A percentile compares a stretch with the other conserved stretches of the same genome.
Evolutionary conservation across 2,888 invertebrate genomes (phyloP).

Genomic region (Saturnia pavonia): DNA sequence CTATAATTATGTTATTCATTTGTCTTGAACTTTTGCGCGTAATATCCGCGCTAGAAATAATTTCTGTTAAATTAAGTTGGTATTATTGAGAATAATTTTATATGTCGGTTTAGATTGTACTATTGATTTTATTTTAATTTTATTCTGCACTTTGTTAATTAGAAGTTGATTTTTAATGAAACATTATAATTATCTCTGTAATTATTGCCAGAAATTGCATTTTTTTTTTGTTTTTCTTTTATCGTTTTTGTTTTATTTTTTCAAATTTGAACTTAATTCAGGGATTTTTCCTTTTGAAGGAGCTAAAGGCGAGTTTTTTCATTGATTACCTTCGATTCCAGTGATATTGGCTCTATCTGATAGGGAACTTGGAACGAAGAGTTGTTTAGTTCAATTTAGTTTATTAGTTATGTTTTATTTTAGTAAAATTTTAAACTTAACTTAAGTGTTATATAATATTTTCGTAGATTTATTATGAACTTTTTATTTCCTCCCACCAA

Average conservation of each 20-base stretch:
- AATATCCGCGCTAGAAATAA: conserved; percentile 61
- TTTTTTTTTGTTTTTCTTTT: conserved; percentile 59
- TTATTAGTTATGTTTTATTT: conserved; percentile 82
- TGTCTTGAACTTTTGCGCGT: conserved; percentile 50
- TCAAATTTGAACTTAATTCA: conserved; percentile 56
- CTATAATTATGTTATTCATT: conserved; percentile 36
- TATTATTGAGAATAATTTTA: conserved; percentile 81
- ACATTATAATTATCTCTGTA: conserved; percentile 65
- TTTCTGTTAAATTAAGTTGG: conserved; percentile 81
- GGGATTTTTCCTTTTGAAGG: conserved; percentile 64
- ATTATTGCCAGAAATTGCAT: conserved; percentile 77
- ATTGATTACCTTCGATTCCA: conserved; percentile 73
- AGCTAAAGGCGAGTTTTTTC: conserved; percentile 58
- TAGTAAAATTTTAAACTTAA: conserved; percentile 81
- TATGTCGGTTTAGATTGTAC: conserved; percentile 76
- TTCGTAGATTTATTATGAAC: conserved; percentile 74
- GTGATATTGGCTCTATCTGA: conserved; percentile 76
- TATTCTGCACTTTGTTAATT: conserved; percentile 79
- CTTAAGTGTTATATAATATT: conserved; percentile 80
- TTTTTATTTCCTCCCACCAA: conserved; percentile 78
- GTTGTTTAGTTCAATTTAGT: conserved; percentile 82
- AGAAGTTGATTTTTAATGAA: conserved; percentile 73
- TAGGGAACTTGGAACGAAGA: conserved; percentile 69
- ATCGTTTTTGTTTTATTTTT: conserved; percentile 49
- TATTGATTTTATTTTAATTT: conserved; percentile 81